These are phyloP conservation scores for Diacarnus erythraeanus DNA, from an alignment of 37 sponge, comb jelly and placozoan species.

Conservation along the genomic window DNA sequence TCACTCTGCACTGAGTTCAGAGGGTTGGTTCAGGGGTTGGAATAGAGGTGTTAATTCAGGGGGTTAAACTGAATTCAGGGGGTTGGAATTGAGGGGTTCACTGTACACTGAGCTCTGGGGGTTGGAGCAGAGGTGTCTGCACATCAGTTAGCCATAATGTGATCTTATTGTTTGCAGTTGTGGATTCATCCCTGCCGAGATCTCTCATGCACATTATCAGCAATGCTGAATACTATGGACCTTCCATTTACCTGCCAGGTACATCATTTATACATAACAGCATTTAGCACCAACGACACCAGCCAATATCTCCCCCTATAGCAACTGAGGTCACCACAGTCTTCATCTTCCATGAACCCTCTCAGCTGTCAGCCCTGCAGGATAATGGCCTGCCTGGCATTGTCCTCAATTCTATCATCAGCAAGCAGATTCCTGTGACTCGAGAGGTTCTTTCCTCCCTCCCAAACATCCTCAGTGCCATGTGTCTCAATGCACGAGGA, in stretches of 20 bases:
- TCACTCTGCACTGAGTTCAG: not conserved
- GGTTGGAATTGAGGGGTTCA: too few relatives aligned
- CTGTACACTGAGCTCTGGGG: too few relatives aligned
- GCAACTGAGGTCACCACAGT: slow-evolving; percentile 90
- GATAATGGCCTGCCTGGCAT: slow-evolving; percentile 90
- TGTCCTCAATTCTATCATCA: slow-evolving; percentile 88
- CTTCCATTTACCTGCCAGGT: slow-evolving; percentile 94
- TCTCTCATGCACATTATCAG: slow-evolving; percentile 95
- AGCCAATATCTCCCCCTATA: not conserved
- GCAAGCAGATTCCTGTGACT: slow-evolving; percentile 90
- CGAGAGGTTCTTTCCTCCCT: slow-evolving; percentile 90
- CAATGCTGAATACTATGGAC: slow-evolving; percentile 95
- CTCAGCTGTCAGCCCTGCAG: slow-evolving; percentile 85
- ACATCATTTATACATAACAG: slow-evolving; percentile 4
- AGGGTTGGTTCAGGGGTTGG: too few relatives aligned
- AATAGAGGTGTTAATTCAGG: too few relatives aligned
- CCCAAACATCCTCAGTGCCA: slow-evolving; percentile 92
- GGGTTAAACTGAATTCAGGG: too few relatives aligned
- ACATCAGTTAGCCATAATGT: too few relatives aligned
- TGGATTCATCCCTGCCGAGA: slow-evolving; percentile 78
- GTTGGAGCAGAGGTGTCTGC: too few relatives aligned
- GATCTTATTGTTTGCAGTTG: slow-evolving; percentile 50
- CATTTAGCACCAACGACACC: not conserved
- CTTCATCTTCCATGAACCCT: slow-evolving; percentile 91
- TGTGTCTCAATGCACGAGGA: slow-evolving; percentile 93